Base-by-base conservation (phyloP, 1,140 invertebrate species). In the Drosophila dunni region DNA sequence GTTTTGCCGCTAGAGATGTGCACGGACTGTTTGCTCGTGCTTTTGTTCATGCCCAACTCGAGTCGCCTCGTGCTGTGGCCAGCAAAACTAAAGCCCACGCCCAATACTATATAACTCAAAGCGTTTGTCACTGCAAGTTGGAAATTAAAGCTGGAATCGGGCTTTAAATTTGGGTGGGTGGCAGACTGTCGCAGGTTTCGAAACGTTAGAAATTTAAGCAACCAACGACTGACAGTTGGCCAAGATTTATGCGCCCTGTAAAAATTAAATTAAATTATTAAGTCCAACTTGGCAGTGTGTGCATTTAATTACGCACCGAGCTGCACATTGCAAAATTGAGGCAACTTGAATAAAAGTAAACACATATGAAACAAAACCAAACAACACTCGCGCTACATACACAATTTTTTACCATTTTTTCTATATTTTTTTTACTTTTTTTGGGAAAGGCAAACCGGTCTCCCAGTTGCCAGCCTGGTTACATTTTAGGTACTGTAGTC, bases 401-500 rank as follows among this genome's bases (percentile, higher is more conserved):
- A 61, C 44, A 40, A 11, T 40, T 15, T 54, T 17, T 54, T 15
- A 38, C 17, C 10, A 53, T 34, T 24, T 34, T 53, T 33, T 53
- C 17, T 20, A 20, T 20, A 20, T 10, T 20, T 50, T 71, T 63
- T 62, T 63, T 34, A 44, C 33, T 62, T 53, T 67, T 72, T 85
- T 86, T 75, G 73, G 80, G 84, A 88, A 88, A 88, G 84, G 84
- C 84, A 88, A 88, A 88, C 84, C 84, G 84, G 84, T 88, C 69
- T 42, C 80, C 73, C 73, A 76, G 58, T 76, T 75, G 78, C 64
- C 58, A 46, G 72, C 40, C 67, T 56, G 79, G 68, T 70, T 83
- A 70, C 79, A 82, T 75, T 86, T 86, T 82, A 78, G 83, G 81
- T 72, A 72, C 69, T 66, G 8, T 29, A 29, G 24, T 29, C 24